Evolutionary conservation across 64 coral and sea anemone genomes (phyloP).

Genomic region (Stichodactyla helianthus): DNA sequence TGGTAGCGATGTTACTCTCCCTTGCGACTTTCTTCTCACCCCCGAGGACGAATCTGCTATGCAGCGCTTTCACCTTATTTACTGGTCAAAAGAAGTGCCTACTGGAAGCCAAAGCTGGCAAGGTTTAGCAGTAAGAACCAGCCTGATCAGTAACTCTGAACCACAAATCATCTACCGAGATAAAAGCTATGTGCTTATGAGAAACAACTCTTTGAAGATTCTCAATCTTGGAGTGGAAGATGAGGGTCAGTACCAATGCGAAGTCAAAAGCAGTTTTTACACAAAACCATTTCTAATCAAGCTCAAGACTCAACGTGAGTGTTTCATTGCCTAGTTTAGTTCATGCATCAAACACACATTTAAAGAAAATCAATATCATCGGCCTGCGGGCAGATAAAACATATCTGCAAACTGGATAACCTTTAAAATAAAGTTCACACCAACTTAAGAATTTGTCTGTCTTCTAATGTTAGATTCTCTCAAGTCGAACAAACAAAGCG

Average conservation of each 20-base stretch:
- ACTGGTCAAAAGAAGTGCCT: neutral
- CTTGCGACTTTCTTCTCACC: neutral
- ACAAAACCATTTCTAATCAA: neutral
- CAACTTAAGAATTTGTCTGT: too few relatives aligned
- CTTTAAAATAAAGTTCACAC: too few relatives aligned
- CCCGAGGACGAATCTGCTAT: neutral
- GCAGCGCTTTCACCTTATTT: neutral
- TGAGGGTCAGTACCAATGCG: neutral
- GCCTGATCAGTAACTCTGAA: neutral
- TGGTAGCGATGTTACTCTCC: neutral
- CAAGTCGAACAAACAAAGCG: too few relatives aligned
- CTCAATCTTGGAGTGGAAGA: neutral
- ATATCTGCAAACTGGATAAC: too few relatives aligned
- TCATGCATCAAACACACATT: too few relatives aligned
- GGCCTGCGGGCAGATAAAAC: too few relatives aligned
- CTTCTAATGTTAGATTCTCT: too few relatives aligned
- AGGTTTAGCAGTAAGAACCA: neutral
- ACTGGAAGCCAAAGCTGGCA: neutral
- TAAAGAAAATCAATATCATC: too few relatives aligned
- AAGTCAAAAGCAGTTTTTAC: conserved; percentile 6
- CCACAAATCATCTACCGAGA: neutral
- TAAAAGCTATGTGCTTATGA: neutral
- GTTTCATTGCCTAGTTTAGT: neutral
- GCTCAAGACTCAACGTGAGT: neutral
- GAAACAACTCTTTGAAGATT: neutral